A percentile compares a stretch with the other conserved stretches of the same genome.
Conservation (phyloP, 2,113 vertebrate species). For the Sterna hirundo region DNA sequence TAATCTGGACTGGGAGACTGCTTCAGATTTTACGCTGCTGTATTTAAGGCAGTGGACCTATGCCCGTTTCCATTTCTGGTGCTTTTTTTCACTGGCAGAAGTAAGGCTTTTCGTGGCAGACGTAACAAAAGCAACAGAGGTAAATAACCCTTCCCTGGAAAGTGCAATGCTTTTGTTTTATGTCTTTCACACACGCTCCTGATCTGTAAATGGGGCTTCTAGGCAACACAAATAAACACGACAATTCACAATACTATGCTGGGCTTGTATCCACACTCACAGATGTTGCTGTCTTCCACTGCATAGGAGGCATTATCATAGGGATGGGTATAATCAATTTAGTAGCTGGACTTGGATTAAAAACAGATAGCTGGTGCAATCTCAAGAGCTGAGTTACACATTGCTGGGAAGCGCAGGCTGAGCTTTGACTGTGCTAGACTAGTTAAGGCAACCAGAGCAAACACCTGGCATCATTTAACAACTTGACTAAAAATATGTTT, state of each 20-base stretch:
- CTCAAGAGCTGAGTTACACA: not conserved
- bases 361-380: not conserved
- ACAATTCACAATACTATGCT: not conserved
- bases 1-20: not conserved
- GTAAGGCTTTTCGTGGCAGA: not conserved
- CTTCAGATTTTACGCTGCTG: not conserved
- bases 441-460: not conserved
- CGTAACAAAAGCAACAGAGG: not conserved
- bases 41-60: not conserved
- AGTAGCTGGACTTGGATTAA: not conserved
- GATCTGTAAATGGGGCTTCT: not conserved
- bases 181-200: not conserved
- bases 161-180: not conserved
- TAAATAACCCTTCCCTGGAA: not conserved
- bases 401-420: not conserved
- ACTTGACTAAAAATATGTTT: not conserved
- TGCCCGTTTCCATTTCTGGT: not conserved
- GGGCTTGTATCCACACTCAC: not conserved
- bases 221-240: slow-evolving; percentile 19
- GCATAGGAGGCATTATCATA: not conserved
- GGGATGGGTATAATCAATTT: not conserved
- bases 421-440: not conserved
- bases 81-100: not conserved
- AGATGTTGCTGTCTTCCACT: not conserved
- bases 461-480: slow-evolving; percentile 14